Evolutionary conservation across 2,797 vertebrate genomes (phyloP).

Genomic region (Lepilemur septentrionalis): DNA sequence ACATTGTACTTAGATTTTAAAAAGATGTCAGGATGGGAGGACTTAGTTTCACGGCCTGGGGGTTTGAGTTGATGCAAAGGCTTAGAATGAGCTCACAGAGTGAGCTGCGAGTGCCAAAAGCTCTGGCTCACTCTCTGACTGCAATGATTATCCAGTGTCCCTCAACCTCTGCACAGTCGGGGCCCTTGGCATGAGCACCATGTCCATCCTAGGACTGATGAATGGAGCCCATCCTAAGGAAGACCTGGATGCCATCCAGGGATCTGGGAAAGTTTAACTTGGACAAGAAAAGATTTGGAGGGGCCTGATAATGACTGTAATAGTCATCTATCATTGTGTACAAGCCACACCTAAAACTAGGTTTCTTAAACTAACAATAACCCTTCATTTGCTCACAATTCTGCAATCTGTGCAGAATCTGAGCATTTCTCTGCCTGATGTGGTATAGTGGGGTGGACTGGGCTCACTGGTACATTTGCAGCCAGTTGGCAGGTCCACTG

Average conservation of each 20-base stretch:
- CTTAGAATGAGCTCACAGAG: constrained; percentile 48
- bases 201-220: background rate
- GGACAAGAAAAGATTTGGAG: constrained; percentile 2
- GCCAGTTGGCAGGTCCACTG: background rate
- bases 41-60: constrained; percentile 41
- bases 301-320: background rate
- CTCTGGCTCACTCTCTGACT: background rate
- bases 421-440: background rate
- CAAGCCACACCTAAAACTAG: constrained; percentile 31
- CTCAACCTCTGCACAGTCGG: background rate
- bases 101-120: background rate
- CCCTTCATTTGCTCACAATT: constrained; percentile 8
- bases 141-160: background rate
- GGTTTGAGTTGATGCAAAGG: background rate
- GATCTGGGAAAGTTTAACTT: constrained; percentile 17
- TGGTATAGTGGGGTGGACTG: background rate
- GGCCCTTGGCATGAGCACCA: background rate
- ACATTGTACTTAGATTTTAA: background rate
- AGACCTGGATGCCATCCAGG: background rate
- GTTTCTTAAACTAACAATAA: constrained; percentile 38
- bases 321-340: background rate
- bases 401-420: background rate
- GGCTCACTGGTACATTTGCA: background rate
- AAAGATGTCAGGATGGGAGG: background rate
- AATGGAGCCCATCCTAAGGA: background rate